A percentile compares a stretch with the other conserved stretches of the same genome.
phyloP scores from a whole-genome alignment of 2,797 vertebrate genomes.

The Pogonophryne albipinna region DNA sequence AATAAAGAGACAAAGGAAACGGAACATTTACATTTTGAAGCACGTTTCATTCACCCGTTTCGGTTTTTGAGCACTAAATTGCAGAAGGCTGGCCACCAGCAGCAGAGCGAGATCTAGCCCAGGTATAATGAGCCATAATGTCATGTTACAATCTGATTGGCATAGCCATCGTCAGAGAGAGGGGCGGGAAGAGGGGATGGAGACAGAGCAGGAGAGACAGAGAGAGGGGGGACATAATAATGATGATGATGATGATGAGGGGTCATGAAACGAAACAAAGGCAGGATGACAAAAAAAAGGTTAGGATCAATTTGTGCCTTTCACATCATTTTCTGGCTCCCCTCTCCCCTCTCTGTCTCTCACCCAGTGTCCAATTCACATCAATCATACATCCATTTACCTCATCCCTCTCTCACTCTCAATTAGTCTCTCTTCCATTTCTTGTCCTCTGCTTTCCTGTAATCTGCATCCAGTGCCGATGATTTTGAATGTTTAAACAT shows the following conservation, averaged over 20 bases:
- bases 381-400: slow-evolving; percentile 78
- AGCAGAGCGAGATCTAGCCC: slow-evolving; percentile 40
- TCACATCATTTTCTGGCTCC: slow-evolving; percentile 53
- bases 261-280: slow-evolving; percentile 76
- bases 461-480: slow-evolving; percentile 41
- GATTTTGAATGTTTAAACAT: slow-evolving; percentile 35
- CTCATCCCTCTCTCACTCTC: slow-evolving; percentile 65
- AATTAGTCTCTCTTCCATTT: slow-evolving; percentile 60
- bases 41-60: slow-evolving; percentile 13
- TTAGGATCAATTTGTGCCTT: slow-evolving; percentile 69
- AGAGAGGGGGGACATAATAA: slow-evolving; percentile 39
- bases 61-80: slow-evolving; percentile 19
- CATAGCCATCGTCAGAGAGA: slow-evolving; percentile 60
- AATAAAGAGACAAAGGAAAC: slow-evolving; percentile 40
- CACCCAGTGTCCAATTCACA: slow-evolving; percentile 72
- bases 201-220: slow-evolving; percentile 41
- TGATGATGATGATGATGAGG: slow-evolving; percentile 75
- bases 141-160: slow-evolving; percentile 75
- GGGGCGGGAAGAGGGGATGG: slow-evolving; percentile 52
- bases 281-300: slow-evolving; percentile 61
- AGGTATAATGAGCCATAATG: slow-evolving; percentile 78
- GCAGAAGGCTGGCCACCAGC: slow-evolving; percentile 30
- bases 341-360: slow-evolving; percentile 27
- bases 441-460: slow-evolving; percentile 47
- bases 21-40: slow-evolving; percentile 40